Conservation (phyloP, 2,797 vertebrate genomes). For the Coregonus sp. region DNA sequence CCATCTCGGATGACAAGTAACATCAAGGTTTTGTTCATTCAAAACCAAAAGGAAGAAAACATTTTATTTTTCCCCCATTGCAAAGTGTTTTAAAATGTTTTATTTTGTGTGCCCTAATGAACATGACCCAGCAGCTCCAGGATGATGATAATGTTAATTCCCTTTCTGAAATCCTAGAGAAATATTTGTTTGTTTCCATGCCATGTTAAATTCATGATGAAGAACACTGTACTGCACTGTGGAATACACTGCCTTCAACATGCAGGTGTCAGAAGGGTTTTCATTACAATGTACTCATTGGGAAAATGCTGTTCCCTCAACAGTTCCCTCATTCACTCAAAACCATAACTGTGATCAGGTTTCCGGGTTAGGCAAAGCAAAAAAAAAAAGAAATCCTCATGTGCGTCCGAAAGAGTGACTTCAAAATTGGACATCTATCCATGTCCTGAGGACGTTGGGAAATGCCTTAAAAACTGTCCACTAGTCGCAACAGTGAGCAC, state of each 20-base stretch:
- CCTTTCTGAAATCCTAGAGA: slow-evolving; percentile 44
- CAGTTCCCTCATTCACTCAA: neutral
- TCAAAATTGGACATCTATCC: no score
- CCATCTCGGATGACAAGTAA: neutral
- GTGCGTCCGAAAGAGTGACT: neutral
- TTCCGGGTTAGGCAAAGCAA: neutral
- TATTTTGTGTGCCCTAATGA: slow-evolving; percentile 16
- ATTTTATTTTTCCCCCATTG: no score
- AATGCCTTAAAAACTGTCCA: no score
- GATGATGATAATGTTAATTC: slow-evolving; percentile 26
- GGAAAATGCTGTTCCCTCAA: neutral
- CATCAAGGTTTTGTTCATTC: no score
- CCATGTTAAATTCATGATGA: slow-evolving; percentile 31
- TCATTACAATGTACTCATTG: neutral
- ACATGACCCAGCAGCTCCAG: slow-evolving; percentile 10
- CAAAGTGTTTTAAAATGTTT: neutral
- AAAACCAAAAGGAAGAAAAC: no score
- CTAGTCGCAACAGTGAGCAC: no score
- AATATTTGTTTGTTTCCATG: slow-evolving; percentile 47
- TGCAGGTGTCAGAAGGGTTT: neutral
- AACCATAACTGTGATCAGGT: neutral
- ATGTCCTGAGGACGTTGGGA: no score
- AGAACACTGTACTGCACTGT: slow-evolving; percentile 10
- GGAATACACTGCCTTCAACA: no score
- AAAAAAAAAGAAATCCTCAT: neutral